Evolutionary conservation across 2,797 vertebrate genomes (phyloP), one percentile per base, ranked within the genome.

Genomic region (Dromococcyx pavoninus): DNA sequence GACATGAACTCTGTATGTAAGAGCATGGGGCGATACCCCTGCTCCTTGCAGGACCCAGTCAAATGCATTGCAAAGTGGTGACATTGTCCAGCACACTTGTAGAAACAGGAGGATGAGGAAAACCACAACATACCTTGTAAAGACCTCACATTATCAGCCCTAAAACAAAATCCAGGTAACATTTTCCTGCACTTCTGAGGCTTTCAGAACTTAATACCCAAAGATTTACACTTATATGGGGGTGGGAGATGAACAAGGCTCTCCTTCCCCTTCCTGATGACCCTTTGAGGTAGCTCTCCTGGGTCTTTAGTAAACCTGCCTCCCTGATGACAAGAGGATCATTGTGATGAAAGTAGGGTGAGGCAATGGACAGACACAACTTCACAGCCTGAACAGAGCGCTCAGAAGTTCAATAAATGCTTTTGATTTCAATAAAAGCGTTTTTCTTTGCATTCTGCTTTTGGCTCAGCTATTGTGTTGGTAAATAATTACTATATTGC

Each of bases 401-500:
- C 58, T 91, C 88, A 77, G 50, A 62, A 61, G 8, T 90, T 94
- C 61, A 67, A 73, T 54, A 69, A 91, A 83, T 64, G 71, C 69
- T 54, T 93, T 91, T 86, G 88, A 87, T 89, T 48, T 91, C 90
- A 95, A n/a, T n/a, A n/a, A n/a, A n/a, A 91, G 70, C 16, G 17
- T 73, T 95, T 88, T 58, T 5, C 71, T 95, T 86, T 93, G 90
- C 71, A 54, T 89, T 96, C 95, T 94, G 91, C 67, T 95, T 91
- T 96, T 95, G 75, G 60, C 77, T 96, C 79, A 67, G 56, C 79
- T 96, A 92, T 96, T 91, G 70, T 95, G 91, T 96, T 93, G 87
- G 94, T 96, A 97, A 97, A 97, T 94, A 96, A 96, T 97, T 92
- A 88, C 71, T 86, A 65, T 72, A 95, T 97, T 97, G 97, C 93